Evolutionary conservation across 1,140 invertebrate species (phyloP).

Genomic region (Trichonephila inaurata): DNA sequence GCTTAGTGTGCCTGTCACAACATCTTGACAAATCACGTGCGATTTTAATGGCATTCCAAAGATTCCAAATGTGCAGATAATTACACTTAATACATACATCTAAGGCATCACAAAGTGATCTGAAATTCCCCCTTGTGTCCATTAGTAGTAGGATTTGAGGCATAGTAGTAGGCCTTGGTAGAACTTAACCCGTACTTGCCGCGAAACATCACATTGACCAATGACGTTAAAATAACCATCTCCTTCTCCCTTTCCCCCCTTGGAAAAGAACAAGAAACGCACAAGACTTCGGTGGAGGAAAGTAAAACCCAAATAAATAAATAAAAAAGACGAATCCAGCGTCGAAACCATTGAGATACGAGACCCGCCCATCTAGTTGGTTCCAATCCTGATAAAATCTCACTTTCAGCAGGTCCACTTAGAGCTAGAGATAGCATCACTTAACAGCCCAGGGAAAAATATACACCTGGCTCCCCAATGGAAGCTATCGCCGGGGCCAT

Average conservation of each 20-base stretch:
- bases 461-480: conserved; percentile 58
- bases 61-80: neutral
- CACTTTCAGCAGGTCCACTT: conserved; percentile 54
- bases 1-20: neutral
- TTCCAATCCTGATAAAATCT: conserved; percentile 41
- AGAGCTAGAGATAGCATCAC: conserved; percentile 45
- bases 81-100: neutral
- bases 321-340: conserved; percentile 13
- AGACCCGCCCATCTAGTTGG: conserved; percentile 56
- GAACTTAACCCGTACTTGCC: conserved; percentile 12
- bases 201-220: conserved; percentile 18
- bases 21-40: neutral
- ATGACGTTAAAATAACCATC: conserved; percentile 8
- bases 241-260: neutral
- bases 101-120: conserved; percentile 7
- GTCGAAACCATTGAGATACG: conserved; percentile 50
- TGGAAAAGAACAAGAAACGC: neutral
- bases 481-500: conserved; percentile 56
- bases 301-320: conserved; percentile 10
- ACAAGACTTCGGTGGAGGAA: too few species aligned
- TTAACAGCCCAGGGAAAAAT: conserved; percentile 55
- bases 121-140: neutral
- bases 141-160: neutral
- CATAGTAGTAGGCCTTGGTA: neutral
- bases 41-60: neutral